Conservation (phyloP, 2,113 vertebrate genomes). For the Crocuta crocuta region DNA sequence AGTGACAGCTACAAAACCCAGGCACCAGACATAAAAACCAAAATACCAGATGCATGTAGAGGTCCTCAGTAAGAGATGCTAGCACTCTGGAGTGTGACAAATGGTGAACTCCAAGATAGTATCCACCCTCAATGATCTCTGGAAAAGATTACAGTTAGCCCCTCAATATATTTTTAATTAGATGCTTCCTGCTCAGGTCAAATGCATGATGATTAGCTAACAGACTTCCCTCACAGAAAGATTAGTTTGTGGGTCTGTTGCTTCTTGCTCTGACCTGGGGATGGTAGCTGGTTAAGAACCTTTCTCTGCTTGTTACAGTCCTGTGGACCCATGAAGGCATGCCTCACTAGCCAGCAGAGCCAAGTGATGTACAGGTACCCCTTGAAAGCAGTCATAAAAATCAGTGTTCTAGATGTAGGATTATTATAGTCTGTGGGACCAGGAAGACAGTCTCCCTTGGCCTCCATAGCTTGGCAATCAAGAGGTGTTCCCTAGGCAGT, state of each 20-base stretch:
- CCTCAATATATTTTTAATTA: not conserved
- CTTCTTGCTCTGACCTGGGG: not conserved
- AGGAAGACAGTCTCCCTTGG: not conserved
- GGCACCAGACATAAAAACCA: not conserved
- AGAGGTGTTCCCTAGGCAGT: not conserved
- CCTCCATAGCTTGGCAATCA: not conserved
- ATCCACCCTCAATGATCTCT: not conserved
- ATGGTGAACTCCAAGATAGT: not conserved
- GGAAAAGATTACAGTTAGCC: not conserved
- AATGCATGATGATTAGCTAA: not conserved
- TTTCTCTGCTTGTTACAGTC: not conserved
- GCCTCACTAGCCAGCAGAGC: not conserved
- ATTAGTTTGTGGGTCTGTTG: not conserved
- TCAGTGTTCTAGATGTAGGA: not conserved
- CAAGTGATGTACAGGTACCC: not conserved
- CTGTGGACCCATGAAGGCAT: not conserved
- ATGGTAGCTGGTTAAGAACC: not conserved
- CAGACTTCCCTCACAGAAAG: not conserved
- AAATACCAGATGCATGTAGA: not conserved
- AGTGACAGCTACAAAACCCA: not conserved
- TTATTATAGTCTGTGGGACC: not conserved
- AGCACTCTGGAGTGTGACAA: not conserved
- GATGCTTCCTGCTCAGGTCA: not conserved
- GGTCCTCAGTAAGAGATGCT: not conserved
- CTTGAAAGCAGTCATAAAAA: not conserved